Conservation (phyloP, 2,113 vertebrate species). For the Podarcis muralis region DNA sequence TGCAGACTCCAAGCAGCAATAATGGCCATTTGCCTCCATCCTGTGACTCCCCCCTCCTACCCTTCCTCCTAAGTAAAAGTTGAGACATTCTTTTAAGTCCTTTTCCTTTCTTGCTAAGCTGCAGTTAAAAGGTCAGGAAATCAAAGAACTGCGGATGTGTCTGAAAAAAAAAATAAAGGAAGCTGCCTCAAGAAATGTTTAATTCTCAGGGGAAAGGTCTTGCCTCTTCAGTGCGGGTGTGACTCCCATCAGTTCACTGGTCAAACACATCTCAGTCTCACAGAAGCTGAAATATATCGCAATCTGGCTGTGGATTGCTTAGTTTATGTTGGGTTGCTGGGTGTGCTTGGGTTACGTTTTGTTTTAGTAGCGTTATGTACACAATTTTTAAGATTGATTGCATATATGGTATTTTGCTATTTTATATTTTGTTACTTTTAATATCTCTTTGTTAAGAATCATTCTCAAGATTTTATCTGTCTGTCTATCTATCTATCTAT, state of each 20-base stretch:
- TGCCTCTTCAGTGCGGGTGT: background rate
- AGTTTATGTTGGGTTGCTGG: background rate
- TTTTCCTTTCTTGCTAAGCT: background rate
- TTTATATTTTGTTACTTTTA: too few relatives aligned
- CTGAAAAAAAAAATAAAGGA: conserved; percentile 10
- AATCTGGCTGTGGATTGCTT: background rate
- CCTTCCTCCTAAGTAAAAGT: conserved; percentile 27
- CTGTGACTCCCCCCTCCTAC: background rate
- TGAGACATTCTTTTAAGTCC: conserved; percentile 36
- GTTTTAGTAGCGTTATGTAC: too few relatives aligned
- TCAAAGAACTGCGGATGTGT: background rate
- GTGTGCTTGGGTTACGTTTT: too few relatives aligned
- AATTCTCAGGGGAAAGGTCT: background rate
- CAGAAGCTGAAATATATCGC: background rate
- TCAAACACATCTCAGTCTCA: background rate
- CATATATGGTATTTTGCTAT: too few relatives aligned
- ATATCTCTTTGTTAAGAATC: too few relatives aligned
- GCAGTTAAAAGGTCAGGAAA: conserved; percentile 38
- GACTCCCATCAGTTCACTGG: background rate
- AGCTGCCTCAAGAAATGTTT: conserved; percentile 14
- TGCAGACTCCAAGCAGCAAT: background rate
- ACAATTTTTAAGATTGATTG: too few relatives aligned
- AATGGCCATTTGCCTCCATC: background rate
- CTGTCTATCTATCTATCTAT: too few relatives aligned
- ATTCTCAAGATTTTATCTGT: too few relatives aligned